These are phyloP conservation scores for Cryptoprocta ferox DNA, from an alignment of 2,797 vertebrate species.

Conservation along the genomic window DNA sequence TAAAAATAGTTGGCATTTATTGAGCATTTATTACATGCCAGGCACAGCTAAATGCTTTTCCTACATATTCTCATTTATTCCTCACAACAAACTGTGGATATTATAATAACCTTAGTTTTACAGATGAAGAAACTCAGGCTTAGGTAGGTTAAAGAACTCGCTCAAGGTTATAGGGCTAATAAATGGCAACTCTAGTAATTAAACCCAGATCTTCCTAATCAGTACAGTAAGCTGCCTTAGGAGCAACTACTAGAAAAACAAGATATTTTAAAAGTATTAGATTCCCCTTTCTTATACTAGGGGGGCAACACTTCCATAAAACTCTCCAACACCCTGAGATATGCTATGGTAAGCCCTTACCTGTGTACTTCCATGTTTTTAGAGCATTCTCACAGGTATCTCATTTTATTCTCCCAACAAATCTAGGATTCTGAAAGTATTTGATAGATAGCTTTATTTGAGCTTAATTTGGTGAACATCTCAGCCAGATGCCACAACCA, in stretches of 20 bases:
- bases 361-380: not conserved
- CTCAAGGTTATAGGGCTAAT: not conserved
- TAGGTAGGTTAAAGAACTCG: not conserved
- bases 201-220: not conserved
- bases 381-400: not conserved
- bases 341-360: not conserved
- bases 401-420: not conserved
- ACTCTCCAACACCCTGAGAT: not conserved
- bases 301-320: not conserved
- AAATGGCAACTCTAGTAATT: not conserved
- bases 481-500: not conserved
- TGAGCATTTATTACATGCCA: not conserved
- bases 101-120: not conserved
- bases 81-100: not conserved
- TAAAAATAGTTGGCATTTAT: not conserved
- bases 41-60: not conserved
- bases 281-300: not conserved
- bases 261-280: not conserved
- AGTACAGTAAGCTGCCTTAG: not conserved
- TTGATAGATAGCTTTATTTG: not conserved
- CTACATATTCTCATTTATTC: not conserved
- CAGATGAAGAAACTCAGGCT: not conserved
- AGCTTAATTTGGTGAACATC: not conserved
- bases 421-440: not conserved
- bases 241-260: not conserved